phyloP scores from a whole-genome alignment of 2,888 invertebrate species.

The Drosophila austrosaltans region DNA sequence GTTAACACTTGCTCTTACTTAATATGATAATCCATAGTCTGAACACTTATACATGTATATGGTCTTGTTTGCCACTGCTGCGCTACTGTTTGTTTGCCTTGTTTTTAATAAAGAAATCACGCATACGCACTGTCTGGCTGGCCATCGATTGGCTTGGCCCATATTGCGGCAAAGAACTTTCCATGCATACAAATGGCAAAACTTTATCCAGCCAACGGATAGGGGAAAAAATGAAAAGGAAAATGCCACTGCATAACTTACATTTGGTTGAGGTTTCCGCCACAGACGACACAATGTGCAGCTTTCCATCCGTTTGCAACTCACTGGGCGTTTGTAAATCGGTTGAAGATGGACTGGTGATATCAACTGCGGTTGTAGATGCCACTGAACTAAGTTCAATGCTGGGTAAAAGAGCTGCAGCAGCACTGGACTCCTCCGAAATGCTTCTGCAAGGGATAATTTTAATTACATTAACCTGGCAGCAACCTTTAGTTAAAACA shows the following conservation, averaged over 20 bases:
- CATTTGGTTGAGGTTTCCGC: constrained; percentile 54
- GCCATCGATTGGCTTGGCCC: constrained; percentile 59
- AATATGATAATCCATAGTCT: constrained; percentile 1
- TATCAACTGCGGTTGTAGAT: constrained; percentile 48
- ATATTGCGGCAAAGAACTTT: constrained; percentile 46
- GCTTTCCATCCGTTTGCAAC: constrained; percentile 52
- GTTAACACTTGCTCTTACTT: background rate
- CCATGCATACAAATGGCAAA: constrained; percentile 59
- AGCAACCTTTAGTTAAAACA: background rate
- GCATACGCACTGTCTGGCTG: constrained; percentile 50
- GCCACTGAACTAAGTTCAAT: constrained; percentile 68
- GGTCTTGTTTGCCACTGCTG: background rate
- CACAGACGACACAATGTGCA: constrained; percentile 6
- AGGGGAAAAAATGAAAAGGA: constrained; percentile 47
- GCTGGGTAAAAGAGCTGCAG: constrained; percentile 59
- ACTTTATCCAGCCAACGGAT: constrained; percentile 33
- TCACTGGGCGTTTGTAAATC: constrained; percentile 59
- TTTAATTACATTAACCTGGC: background rate
- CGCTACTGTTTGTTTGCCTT: constrained; percentile 5
- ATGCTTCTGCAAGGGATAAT: constrained; percentile 68
- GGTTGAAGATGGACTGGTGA: constrained; percentile 43
- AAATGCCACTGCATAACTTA: constrained; percentile 59
- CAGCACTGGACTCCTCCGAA: constrained; percentile 73
- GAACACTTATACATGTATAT: background rate
- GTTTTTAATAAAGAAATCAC: constrained; percentile 49